Conservation (phyloP, 2,797 vertebrate genomes). For the Tamandua tetradactyla region DNA sequence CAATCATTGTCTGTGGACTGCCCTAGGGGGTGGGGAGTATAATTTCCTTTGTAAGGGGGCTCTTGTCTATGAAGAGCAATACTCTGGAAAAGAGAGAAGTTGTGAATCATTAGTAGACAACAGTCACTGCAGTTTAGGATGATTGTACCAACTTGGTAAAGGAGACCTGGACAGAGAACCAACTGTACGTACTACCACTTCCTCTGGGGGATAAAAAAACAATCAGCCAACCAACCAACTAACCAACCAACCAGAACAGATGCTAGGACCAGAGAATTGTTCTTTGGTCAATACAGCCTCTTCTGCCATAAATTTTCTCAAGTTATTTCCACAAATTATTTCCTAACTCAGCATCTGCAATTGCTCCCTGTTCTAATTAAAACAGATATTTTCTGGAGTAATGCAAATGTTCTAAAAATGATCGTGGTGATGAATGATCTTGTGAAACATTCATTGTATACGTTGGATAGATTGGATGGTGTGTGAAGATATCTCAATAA, state of each 20-base stretch:
- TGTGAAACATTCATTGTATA: too few relatives aligned
- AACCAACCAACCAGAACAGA: background rate
- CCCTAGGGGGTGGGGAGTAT: background rate
- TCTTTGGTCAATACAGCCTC: background rate
- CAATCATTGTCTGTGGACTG: background rate
- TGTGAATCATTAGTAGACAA: background rate
- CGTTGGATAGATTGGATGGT: too few relatives aligned
- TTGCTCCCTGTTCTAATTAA: background rate
- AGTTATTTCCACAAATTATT: conserved; percentile 45
- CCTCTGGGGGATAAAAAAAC: background rate
- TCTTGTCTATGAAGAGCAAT: background rate
- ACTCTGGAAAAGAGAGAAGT: background rate
- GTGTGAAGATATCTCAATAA: too few relatives aligned
- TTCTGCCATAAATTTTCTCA: conserved; percentile 45
- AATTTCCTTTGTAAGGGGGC: background rate
- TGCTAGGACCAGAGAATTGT: background rate
- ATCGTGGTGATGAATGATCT: too few relatives aligned
- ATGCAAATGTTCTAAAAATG: too few relatives aligned
- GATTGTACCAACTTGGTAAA: background rate
- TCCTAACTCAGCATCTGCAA: background rate
- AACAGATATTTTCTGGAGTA: too few relatives aligned
- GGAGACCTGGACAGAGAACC: background rate
- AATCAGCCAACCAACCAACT: too few relatives aligned
- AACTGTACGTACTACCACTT: background rate
- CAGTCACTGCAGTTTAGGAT: background rate